Percentiles rank a stretch among this genome's conserved stretches.
phyloP scores from a whole-genome alignment of 2,113 vertebrate species.

The Poeciliopsis retropinna region DNA sequence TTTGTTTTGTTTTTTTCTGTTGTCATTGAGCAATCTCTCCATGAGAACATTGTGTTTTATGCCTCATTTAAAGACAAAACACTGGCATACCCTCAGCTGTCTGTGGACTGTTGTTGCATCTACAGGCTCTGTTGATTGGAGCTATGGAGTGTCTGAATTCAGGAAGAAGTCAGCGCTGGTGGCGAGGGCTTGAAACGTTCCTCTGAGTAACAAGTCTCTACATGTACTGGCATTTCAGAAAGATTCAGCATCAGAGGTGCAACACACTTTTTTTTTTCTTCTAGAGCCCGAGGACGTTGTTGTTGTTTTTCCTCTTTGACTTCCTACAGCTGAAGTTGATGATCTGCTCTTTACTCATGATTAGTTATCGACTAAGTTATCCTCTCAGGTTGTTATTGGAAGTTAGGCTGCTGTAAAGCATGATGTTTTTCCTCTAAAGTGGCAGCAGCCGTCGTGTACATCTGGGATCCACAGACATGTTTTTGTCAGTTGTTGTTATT shows the following conservation, averaged over 20 bases:
- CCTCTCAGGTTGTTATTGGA: constrained; percentile 7
- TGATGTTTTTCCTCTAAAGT: constrained; percentile 6
- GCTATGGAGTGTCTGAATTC: constrained; percentile 30
- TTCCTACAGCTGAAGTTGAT: constrained; percentile 13
- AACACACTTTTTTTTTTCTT: constrained; percentile 2
- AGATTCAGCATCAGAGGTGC: constrained; percentile 31
- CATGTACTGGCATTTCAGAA: constrained; percentile 72
- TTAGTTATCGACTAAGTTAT: background rate
- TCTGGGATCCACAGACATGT: constrained; percentile 52
- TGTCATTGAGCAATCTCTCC: background rate
- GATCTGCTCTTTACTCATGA: constrained; percentile 12
- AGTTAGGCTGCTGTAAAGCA: constrained; percentile 21
- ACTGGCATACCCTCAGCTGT: background rate
- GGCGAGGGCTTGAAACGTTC: constrained; percentile 48
- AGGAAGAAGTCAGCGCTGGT: constrained; percentile 6
- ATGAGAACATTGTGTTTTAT: background rate
- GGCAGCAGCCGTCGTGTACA: constrained; percentile 25
- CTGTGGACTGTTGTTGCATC: background rate
- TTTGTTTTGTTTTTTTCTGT: no score
- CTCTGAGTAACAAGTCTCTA: constrained; percentile 71
- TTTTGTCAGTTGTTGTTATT: constrained; percentile 64
- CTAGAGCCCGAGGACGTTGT: background rate
- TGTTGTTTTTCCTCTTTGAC: constrained; percentile 7
- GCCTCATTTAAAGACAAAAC: background rate
- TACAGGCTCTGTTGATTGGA: constrained; percentile 20